phyloP scores from a whole-genome alignment of 2,888 invertebrate species.

The Periphyllus acericola region DNA sequence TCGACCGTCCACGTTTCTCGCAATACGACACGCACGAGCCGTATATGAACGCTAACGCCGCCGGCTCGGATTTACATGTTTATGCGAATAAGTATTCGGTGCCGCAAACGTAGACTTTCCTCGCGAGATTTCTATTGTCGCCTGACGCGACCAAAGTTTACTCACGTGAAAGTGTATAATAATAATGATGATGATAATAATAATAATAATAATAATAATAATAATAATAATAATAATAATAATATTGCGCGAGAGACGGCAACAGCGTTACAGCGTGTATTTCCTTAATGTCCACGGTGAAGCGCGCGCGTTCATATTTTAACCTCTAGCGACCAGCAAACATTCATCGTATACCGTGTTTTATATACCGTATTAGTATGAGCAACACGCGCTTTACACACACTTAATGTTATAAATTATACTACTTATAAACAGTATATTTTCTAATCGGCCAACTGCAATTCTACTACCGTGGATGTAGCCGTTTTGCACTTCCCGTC shows the following conservation, averaged over 20 bases:
- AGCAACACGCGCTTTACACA: background rate
- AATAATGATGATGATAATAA: background rate
- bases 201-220: background rate
- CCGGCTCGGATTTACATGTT: background rate
- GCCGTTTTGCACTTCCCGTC: no score
- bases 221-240: background rate
- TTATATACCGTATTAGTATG: background rate
- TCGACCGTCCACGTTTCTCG: no score
- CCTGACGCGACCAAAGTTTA: conserved; percentile 8
- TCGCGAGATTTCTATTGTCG: conserved; percentile 27
- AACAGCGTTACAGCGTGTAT: background rate
- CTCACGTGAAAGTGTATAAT: conserved; percentile 22
- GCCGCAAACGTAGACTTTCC: background rate
- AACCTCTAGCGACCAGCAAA: background rate
- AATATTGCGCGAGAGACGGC: background rate
- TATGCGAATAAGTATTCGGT: background rate
- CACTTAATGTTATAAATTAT: no score
- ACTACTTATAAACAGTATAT: no score
- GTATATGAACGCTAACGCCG: background rate
- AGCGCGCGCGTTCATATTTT: background rate
- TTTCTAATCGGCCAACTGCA: no score
- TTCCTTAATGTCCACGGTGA: background rate
- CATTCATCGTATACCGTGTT: background rate
- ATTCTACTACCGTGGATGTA: no score
- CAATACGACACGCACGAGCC: no score